phyloP scores from a whole-genome alignment of 1,140 invertebrate species.

The Tribolium madens region DNA sequence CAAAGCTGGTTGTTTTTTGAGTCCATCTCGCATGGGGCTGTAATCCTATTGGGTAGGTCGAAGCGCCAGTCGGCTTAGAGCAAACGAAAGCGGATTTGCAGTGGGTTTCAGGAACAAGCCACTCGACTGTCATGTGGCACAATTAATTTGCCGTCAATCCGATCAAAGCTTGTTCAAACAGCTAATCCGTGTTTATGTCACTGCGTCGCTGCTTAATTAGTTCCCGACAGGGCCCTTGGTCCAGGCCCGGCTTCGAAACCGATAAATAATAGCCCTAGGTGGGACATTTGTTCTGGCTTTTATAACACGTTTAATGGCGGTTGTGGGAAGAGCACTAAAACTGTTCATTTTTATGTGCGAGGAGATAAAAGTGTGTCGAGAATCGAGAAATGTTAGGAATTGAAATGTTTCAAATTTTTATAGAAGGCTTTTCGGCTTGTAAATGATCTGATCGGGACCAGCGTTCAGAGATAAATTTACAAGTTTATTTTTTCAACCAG shows the following conservation, averaged over 20 bases:
- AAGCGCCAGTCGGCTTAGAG: slow-evolving; percentile 58
- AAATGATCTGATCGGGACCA: neutral
- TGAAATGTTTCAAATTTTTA: slow-evolving; percentile 47
- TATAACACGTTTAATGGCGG: slow-evolving; percentile 43
- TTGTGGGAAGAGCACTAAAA: slow-evolving; percentile 45
- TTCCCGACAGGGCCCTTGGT: neutral
- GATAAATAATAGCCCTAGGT: neutral
- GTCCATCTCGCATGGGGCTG: neutral
- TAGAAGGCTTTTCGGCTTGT: slow-evolving; percentile 37
- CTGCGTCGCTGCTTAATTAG: slow-evolving; percentile 47
- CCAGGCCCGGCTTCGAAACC: neutral
- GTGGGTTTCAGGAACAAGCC: slow-evolving; percentile 45
- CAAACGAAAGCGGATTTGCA: slow-evolving; percentile 61
- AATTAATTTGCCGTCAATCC: slow-evolving; percentile 64
- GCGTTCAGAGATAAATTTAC: slow-evolving; percentile 23
- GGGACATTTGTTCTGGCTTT: slow-evolving; percentile 4
- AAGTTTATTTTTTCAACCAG: slow-evolving; percentile 28
- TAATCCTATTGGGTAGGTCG: slow-evolving; percentile 49
- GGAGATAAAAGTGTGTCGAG: slow-evolving; percentile 21
- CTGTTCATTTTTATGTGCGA: slow-evolving; percentile 34
- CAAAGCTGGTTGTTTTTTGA: neutral
- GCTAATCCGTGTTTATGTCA: slow-evolving; percentile 62
- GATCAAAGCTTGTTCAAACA: slow-evolving; percentile 61
- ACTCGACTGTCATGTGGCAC: slow-evolving; percentile 60
- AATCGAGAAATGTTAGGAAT: slow-evolving; percentile 34